phyloP scores from a whole-genome alignment of 1,140 invertebrate species.

The Pristionchus pacificus region DNA sequence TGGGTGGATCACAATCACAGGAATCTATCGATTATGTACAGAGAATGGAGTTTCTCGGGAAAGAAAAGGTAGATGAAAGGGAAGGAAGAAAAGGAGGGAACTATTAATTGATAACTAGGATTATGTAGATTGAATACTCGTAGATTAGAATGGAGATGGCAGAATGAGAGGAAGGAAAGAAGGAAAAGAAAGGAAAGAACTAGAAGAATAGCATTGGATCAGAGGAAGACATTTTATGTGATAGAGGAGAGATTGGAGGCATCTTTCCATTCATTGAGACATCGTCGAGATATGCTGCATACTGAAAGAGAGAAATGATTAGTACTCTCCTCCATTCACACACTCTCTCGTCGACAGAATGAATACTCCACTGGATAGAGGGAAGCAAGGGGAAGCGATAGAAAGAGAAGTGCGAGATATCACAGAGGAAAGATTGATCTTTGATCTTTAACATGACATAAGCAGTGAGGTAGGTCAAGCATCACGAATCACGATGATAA shows the following conservation, averaged over 20 bases:
- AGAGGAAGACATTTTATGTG: constrained; percentile 34
- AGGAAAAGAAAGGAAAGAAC: too few species aligned
- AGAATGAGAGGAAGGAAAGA: too few species aligned
- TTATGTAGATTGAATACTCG: too few species aligned
- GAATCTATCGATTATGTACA: too few species aligned
- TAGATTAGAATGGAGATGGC: too few species aligned
- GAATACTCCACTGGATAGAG: not conserved
- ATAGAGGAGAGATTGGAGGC: constrained; percentile 16
- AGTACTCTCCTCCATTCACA: not conserved
- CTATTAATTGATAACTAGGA: too few species aligned
- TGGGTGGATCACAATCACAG: too few species aligned
- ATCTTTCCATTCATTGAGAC: constrained; percentile 9
- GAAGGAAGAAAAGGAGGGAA: too few species aligned
- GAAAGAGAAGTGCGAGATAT: not conserved
- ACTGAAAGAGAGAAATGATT: constrained; percentile 14
- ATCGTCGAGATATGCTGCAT: constrained; percentile 19
- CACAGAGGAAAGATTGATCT: not conserved
- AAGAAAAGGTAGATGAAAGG: too few species aligned
- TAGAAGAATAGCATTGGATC: constrained; percentile 41
- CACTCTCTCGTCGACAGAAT: not conserved
- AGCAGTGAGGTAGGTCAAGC: constrained; percentile 11
- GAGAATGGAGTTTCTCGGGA: too few species aligned
- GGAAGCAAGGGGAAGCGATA: not conserved
- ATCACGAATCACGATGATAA: too few species aligned
- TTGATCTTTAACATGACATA: not conserved